Evolutionary conservation across 2,113 vertebrate species (phyloP), one percentile per base, ranked within the genome.

Genomic region (Erythrocercus mccallii): DNA sequence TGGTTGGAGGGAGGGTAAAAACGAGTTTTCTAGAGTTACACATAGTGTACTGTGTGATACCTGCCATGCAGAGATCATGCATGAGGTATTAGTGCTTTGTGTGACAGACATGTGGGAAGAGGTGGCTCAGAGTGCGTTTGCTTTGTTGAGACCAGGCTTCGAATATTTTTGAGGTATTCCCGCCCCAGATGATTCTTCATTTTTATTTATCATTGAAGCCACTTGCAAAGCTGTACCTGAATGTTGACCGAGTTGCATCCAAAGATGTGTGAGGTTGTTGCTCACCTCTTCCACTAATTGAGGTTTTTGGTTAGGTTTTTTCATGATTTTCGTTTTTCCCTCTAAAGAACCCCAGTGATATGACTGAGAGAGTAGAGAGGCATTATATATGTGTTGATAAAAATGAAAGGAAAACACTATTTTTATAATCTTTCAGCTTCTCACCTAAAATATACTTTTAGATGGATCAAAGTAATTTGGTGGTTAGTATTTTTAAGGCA

Each of bases 81-180:
- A 6, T 38, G 61, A 65, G 24, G 10, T 33, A 1, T 35, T 8
- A 18, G 15, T 76, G 33, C 61, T 68, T 81, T 16, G 4, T 72
- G 21, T 69, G 61, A 61, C 40, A 69, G 44, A 23, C 19, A 0
- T 2, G 9, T 61, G 30, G 33, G 24, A 88, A 30, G 35, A 50
- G 33, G 50, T 83, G 64, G 22, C 15, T 25, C 33, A 68, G 76
- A 58, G n/a, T 1, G 1, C 4, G 3, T 44, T 23, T 0, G 2
- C 44, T 91, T 44, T 40, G 15, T 40, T 65, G 65, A 54, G 54
- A 54, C 33, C 38, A 62, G 62, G 25, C 33, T 44, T 45, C 2
- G 10, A 37, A 31, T 85, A 22, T 44, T 74, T 68, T 69, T 12
- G 13, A 65, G 20, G 15, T 86, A 5, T 72, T 68, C 42, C 15